Evolutionary conservation across 2,888 invertebrate species (phyloP), one percentile per base, ranked within the genome.

Genomic region (Acrobasis suavella): DNA sequence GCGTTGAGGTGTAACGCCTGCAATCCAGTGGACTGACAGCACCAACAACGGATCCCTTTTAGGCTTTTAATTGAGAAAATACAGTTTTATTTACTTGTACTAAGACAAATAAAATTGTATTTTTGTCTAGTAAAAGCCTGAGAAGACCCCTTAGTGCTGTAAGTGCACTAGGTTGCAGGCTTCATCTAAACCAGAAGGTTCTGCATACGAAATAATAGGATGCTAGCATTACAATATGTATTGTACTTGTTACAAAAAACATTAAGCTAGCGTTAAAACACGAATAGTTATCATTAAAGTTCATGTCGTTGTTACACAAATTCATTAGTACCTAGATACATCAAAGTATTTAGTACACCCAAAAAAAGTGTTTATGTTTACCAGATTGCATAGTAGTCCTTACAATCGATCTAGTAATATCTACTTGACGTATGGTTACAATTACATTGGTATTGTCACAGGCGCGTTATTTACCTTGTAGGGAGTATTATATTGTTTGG

Each of bases 361-460:
- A 56, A 56, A 56, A 56, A 56, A 56, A 37, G 3, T 46, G 5
- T 22, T 39, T 37, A 50, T 51, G 16, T 38, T 38, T 60, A 60
- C 37, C 37, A 58, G 37, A 39, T 39, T 38, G 37, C 37, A 51
- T 9, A 39, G 10, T 39, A 39, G 39, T 9, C 39, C 10, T 39
- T 39, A 39, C 39, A 39, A 39, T 39, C 39, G 9, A 39, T 39
- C 37, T 59, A 59, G 50, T 59, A 59, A 59, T 59, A 50, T 59
- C 59, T 32, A 59, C 59, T 59, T 59, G 50, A 59, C 59, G 59
- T 59, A 59, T 50, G 59, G 59, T 59, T 59, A 59, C 59, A 59
- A 59, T 59, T 50, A 59, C 17, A 52, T 17, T 52, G 12, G 52
- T 52, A 52, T 22, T 52, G 52, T 52, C 37, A 52, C 52, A 17